Evolutionary conservation across 2,113 vertebrate genomes (phyloP), one percentile per base, ranked within the genome.

Genomic region (Columba livia): DNA sequence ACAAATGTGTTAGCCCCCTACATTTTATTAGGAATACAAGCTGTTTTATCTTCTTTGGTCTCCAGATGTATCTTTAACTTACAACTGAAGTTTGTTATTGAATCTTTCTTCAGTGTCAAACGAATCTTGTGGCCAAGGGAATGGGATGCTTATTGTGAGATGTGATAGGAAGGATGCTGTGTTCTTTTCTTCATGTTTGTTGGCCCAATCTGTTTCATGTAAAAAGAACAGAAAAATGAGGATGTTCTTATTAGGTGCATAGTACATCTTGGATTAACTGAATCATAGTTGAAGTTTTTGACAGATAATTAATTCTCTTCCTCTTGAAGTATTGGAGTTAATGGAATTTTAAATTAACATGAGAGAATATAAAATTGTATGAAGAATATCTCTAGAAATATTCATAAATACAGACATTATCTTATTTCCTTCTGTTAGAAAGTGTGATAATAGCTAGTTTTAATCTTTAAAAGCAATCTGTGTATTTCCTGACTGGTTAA

Each of bases 311-410:
- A 88, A 73, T 78, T 53, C 12, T 84, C 31, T 78, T 92, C 38
- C 38, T 86, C 23, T 65, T 69, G 51, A 94, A 88, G 31, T 72
- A 50, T 10, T 82, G 6, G 23, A 89, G 77, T 86, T 93, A 94
- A 94, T 94, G 79, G 88, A 93, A 94, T 95, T 92, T 93, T 95
- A 95, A 90, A 94, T 94, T 85, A 80, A 84, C 29, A 15, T 3
- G 11, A 62, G 72, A 89, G 36, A 53, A n/a, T 21, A 93, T 60
- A 10, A 79, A 36, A 32, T 93, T 88, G 40, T 87, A 53, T 87
- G 65, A 86, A 90, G 75, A 82, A 71, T 73, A 67, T 92, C n/a
- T 23, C 34, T 70, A 88, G 69, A 79, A 94, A 82, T 97, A 80
- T 74, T 88, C 26, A 80, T 93, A 94, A 93, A 82, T 92, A 74